Base-by-base conservation (phyloP, 2,888 invertebrate species). In the Acanthosepion lycidas region DNA sequence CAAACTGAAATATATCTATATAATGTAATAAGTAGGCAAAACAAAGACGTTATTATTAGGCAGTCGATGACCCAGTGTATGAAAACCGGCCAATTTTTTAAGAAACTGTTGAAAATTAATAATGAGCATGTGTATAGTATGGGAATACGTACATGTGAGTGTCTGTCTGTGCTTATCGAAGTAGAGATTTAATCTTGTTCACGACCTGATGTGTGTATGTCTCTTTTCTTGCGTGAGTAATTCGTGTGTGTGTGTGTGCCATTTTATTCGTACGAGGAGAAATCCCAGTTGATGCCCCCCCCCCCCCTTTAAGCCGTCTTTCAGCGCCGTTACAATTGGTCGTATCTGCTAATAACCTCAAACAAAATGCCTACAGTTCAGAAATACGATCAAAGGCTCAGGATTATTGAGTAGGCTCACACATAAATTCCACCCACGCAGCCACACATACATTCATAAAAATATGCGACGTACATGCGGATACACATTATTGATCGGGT, bases 401-500 rank as follows among this genome's bases (percentile, higher is more conserved):
- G 78, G 78, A 78, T 78, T 78, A 78, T 78, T 78, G n/a, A 78
- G 78, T 33, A 78, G 78, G n/a, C 59, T 59, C 78, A 78, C n/a
- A 78, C 78, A 33, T 78, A 78, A 59, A 15, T 78, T 78, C 78
- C 78, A 33, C 78, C 78, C n/a, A 78, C 78, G 78, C 78, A 78
- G 78, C 18, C 78, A 78, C 78, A 78, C n/a, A 15, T 33, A 33
- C 78, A 78, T 9, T 33, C 78, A 78, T 33, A n/a, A 4, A 33
- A 78, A 78, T 78, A 23, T n/a, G 78, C 18, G 78, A 33, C n/a
- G 18, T 33, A 78, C 78, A 78, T 78, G n/a, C 78, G n/a, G 20
- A 64, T 33, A 78, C 78, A 33, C n/a, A n/a, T 9, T 78, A 78
- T 78, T 18, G 78, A 78, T 78, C n/a, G 78, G 5, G 78, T 78